Conservation (phyloP, 2,888 invertebrate genomes). For the Cynaeus angustus region DNA sequence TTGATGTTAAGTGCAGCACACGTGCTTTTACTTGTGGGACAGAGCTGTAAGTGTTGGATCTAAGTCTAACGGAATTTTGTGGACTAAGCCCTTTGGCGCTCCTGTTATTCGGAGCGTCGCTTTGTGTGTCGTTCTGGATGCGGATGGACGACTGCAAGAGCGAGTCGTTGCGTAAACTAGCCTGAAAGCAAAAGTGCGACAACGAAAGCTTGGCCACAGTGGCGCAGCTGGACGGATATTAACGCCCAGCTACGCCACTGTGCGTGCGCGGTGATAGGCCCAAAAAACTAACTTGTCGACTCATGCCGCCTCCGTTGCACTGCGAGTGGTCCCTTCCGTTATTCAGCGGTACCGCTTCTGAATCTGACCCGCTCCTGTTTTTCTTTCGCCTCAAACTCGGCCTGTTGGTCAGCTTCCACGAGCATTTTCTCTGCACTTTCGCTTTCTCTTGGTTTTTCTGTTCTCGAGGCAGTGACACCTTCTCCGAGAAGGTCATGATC, state of each 20-base stretch:
- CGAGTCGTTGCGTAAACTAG: slow-evolving; percentile 75
- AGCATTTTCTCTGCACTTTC: slow-evolving; percentile 81
- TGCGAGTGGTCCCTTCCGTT: slow-evolving; percentile 84
- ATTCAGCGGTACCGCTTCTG: slow-evolving; percentile 78
- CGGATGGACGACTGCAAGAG: slow-evolving; percentile 77
- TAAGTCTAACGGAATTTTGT: slow-evolving; percentile 80
- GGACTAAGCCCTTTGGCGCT: slow-evolving; percentile 77
- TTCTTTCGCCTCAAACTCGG: slow-evolving; percentile 83
- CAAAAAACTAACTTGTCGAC: slow-evolving; percentile 65
- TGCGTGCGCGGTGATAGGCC: background rate
- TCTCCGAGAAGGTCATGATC: slow-evolving; percentile 70
- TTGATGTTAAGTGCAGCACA: background rate
- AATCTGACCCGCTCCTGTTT: slow-evolving; percentile 75
- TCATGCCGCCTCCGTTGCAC: slow-evolving; percentile 77
- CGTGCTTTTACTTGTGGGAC: slow-evolving; percentile 67
- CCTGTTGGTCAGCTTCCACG: slow-evolving; percentile 81
- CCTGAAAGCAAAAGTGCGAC: slow-evolving; percentile 60
- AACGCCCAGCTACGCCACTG: no score
- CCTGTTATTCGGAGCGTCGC: slow-evolving; percentile 80
- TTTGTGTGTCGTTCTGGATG: slow-evolving; percentile 86
- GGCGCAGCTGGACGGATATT: no score
- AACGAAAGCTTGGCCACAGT: background rate
- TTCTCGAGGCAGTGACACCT: slow-evolving; percentile 57
- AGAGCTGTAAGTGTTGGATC: slow-evolving; percentile 69
- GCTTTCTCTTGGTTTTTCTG: slow-evolving; percentile 59